These are phyloP conservation scores for Pristis pectinata DNA, from an alignment of 2,797 vertebrate genomes.

Conservation along the genomic window DNA sequence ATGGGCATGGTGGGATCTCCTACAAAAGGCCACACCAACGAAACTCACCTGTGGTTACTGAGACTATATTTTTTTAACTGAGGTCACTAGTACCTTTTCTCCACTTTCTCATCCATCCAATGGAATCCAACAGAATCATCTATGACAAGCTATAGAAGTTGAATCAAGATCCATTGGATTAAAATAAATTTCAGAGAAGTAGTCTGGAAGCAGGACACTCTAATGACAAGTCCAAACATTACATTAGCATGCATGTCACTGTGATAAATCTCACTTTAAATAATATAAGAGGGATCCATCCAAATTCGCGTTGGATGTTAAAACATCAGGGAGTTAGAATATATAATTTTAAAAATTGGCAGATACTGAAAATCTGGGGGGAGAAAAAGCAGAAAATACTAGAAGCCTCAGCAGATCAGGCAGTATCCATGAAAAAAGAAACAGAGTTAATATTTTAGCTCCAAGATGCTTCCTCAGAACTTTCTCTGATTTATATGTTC, in stretches of 20 bases:
- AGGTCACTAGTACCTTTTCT: not conserved
- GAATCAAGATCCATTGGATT: not conserved
- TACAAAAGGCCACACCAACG: not conserved
- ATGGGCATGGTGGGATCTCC: not conserved
- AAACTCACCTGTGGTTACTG: not conserved
- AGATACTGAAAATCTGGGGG: too few relatives aligned
- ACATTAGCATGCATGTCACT: not conserved
- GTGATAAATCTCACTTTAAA: not conserved
- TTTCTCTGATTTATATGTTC: too few relatives aligned
- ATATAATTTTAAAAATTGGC: too few relatives aligned
- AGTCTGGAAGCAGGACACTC: not conserved
- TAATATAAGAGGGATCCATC: too few relatives aligned
- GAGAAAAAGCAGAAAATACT: too few relatives aligned
- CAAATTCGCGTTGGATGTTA: too few relatives aligned
- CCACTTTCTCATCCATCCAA: not conserved
- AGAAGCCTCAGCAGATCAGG: too few relatives aligned
- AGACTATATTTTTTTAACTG: not conserved
- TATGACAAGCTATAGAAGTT: not conserved
- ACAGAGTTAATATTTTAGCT: too few relatives aligned
- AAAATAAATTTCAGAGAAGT: not conserved
- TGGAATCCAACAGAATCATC: not conserved
- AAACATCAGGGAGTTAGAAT: too few relatives aligned
- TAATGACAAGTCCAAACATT: not conserved
- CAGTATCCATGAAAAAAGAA: too few relatives aligned
- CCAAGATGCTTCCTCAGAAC: too few relatives aligned